These are phyloP conservation scores for Charaxes varanes DNA, from an alignment of 1,140 invertebrate species.

Conservation along the genomic window DNA sequence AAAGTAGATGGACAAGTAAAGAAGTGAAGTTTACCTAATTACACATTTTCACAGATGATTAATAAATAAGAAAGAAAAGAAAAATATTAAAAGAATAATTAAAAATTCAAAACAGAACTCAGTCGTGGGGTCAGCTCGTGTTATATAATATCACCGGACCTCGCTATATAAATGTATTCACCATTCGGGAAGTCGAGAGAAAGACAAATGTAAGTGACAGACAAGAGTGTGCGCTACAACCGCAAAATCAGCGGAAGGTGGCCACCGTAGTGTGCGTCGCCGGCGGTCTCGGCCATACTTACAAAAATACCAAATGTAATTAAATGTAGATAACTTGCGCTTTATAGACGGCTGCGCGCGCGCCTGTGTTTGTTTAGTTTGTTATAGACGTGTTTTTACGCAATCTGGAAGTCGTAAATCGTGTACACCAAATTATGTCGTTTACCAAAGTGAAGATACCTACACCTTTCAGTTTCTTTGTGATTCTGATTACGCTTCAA, in stretches of 20 bases:
- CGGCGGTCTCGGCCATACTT: constrained; percentile 59
- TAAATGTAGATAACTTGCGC: constrained; percentile 71
- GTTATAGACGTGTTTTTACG: constrained; percentile 71
- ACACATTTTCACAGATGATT: too few species aligned
- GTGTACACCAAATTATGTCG: constrained; percentile 70
- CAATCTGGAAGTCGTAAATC: constrained; percentile 73
- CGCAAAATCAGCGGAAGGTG: constrained; percentile 20
- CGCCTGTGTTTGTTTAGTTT: constrained; percentile 69
- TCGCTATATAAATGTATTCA: too few species aligned
- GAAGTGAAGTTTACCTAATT: too few species aligned
- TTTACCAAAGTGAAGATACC: constrained; percentile 55
- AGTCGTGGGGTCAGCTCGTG: too few species aligned
- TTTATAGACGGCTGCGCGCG: constrained; percentile 68
- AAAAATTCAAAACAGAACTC: too few species aligned
- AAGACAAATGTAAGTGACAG: too few species aligned
- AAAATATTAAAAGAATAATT: too few species aligned
- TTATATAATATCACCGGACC: too few species aligned
- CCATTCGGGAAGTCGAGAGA: too few species aligned
- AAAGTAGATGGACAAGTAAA: too few species aligned
- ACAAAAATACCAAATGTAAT: constrained; percentile 73
- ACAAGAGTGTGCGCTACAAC: constrained; percentile 7
- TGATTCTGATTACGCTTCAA: constrained; percentile 3
- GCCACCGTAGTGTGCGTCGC: constrained; percentile 50
- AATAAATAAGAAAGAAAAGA: too few species aligned
- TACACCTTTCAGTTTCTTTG: constrained; percentile 28